Evolutionary conservation across 2,797 vertebrate species (phyloP), one percentile per base, ranked within the genome.

Genomic region (Gephyroberyx darwinii): DNA sequence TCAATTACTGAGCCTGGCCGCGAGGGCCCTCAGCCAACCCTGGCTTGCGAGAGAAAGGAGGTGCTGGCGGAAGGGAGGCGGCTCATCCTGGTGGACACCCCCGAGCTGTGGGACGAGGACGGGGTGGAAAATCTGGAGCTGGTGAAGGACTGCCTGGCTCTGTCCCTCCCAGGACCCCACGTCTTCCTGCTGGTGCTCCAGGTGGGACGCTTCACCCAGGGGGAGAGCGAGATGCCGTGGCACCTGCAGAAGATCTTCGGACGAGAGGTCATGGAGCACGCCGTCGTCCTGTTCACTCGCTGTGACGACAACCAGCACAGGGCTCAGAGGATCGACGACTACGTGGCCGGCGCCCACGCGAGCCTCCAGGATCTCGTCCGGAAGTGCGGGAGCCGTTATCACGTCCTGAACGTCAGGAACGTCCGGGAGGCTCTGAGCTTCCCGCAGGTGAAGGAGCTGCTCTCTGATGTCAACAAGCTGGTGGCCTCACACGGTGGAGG

Each of bases 71-170:
- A 57, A 0, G 85, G 78, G 2, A 59, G 13, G 50, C 69, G 13
- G 0, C 55, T 89, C 8, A 5, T 88, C 39, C 67, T 91, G 39
- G 78, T 87, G 30, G 88, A 89, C 83, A 92, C 89, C 31, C 90
- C 88, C 0, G 85, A 90, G 72, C 78, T 90, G 77, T 87, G 84
- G 86, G 84, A 88, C 14, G 75, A 88, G 30, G 86, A 89, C 4
- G 65, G 75, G 13, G n/a, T n/a, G 17, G 88, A 89, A 35, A 50
- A 81, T 1, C 16, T 60, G 43, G 78, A 82, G 12, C 48, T 69
- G 56, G 80, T 90, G 9, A 89, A 86, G 26, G 84, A 91, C 78
- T 89, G 82, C 62, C 60, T 89, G 74, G 81, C 85, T 3, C 39
- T 91, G 77, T 66, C 84, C 2, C 33, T 85, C 1, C 88, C 88